A percentile compares a stretch with the other conserved stretches of the same genome.
Conservation (phyloP, 2,113 vertebrate species). For the Procavia capensis region DNA sequence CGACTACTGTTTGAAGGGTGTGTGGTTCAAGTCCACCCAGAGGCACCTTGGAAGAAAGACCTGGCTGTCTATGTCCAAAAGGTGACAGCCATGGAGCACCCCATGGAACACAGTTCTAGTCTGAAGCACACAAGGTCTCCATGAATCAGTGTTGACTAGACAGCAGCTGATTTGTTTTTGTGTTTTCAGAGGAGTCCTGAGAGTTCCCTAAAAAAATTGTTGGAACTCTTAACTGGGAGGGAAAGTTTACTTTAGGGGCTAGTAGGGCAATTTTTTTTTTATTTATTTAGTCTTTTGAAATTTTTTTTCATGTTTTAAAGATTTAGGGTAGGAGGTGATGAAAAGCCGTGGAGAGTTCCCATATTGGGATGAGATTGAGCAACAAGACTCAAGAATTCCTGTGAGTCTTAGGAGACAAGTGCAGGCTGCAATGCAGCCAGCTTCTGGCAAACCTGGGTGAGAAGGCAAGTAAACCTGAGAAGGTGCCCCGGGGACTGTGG, state of each 20-base stretch:
- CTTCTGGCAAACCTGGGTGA: neutral
- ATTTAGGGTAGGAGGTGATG: neutral
- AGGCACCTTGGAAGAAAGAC: neutral
- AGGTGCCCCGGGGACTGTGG: neutral
- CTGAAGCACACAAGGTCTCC: neutral
- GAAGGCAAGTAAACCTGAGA: neutral
- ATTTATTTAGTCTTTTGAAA: too few relatives aligned
- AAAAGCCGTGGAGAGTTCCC: constrained; percentile 22
- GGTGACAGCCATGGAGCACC: neutral
- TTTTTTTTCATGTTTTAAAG: too few relatives aligned
- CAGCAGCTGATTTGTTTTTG: neutral
- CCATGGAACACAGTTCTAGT: neutral
- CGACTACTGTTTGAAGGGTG: neutral
- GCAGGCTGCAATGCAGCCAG: neutral
- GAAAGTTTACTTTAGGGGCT: neutral
- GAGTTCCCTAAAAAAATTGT: neutral
- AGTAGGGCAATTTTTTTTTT: neutral
- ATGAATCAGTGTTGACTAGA: neutral
- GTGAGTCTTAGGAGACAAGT: neutral
- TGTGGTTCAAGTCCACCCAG: neutral
- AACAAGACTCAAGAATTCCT: neutral
- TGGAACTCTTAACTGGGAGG: neutral
- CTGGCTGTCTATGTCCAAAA: neutral
- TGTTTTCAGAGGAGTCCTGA: neutral
- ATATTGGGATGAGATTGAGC: neutral